A percentile compares a stretch with the other conserved stretches of the same genome.
Evolutionary conservation across 2,888 invertebrate genomes (phyloP).

Genomic region (Polymixis lichenea): DNA sequence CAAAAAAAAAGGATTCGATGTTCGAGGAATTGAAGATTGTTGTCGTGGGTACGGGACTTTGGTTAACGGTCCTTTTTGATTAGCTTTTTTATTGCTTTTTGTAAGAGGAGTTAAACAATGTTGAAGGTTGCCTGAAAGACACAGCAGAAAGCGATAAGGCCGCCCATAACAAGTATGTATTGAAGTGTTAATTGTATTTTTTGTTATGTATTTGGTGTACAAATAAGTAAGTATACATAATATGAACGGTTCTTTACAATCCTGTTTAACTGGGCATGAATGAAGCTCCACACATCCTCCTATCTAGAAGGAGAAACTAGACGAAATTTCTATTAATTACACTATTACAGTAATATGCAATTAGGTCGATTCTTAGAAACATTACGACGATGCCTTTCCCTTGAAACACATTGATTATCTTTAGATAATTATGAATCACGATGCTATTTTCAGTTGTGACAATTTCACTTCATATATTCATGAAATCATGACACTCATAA

Average conservation of each 20-base stretch:
- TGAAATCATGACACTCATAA: not conserved
- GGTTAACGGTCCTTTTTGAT: too few relatives aligned
- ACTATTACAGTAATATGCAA: constrained; percentile 22
- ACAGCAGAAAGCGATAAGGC: too few relatives aligned
- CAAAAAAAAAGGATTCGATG: too few relatives aligned
- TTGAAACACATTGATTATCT: constrained; percentile 42
- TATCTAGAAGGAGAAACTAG: not conserved
- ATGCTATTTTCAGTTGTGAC: constrained; percentile 34
- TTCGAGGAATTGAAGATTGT: too few relatives aligned
- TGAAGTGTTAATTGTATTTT: too few relatives aligned
- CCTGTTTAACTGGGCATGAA: not conserved
- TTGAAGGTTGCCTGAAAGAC: too few relatives aligned
- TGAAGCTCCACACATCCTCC: not conserved
- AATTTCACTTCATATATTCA: constrained; percentile 19
- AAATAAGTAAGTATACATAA: too few relatives aligned
- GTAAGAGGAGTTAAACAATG: too few relatives aligned
- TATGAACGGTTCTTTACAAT: not conserved
- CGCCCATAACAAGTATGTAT: too few relatives aligned
- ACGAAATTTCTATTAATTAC: not conserved
- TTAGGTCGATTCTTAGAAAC: not conserved
- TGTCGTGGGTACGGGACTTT: too few relatives aligned
- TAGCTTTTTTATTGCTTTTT: too few relatives aligned
- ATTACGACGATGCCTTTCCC: not conserved
- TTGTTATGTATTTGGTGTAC: fast-evolving
- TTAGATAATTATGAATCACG: constrained; percentile 44